phyloP scores from a whole-genome alignment of 53 echinoderm and acorn worm genomes.

The Patiria pectinifera region DNA sequence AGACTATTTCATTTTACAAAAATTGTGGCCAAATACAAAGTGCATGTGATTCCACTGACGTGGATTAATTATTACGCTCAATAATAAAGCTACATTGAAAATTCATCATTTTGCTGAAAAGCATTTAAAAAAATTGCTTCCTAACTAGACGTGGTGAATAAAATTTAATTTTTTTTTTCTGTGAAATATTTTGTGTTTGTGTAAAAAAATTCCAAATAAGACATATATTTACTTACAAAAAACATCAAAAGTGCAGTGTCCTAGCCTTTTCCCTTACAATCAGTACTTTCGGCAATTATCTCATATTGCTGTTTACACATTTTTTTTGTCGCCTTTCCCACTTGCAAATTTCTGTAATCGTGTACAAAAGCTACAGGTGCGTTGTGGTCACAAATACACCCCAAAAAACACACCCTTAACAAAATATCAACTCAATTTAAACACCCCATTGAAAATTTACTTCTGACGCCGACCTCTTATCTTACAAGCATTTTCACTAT shows the following conservation, averaged over 20 bases:
- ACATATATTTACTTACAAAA: background rate
- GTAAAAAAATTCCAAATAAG: background rate
- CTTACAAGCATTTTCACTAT: slow-evolving; percentile 15
- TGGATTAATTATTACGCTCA: background rate
- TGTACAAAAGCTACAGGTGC: slow-evolving; percentile 10
- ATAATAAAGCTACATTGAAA: background rate
- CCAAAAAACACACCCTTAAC: background rate
- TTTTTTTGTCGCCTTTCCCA: background rate
- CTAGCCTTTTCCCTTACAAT: background rate
- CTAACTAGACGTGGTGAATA: background rate
- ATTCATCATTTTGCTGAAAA: background rate
- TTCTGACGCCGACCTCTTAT: background rate
- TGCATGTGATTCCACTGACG: background rate
- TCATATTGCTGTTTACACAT: slow-evolving; percentile 6
- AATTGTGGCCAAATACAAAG: background rate
- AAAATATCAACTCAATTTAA: background rate
- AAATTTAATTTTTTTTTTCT: background rate
- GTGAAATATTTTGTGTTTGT: background rate
- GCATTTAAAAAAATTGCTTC: background rate
- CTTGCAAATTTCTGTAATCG: background rate
- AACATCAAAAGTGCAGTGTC: slow-evolving; percentile 41
- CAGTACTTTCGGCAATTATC: slow-evolving; percentile 8
- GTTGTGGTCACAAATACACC: background rate
- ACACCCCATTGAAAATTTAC: background rate
- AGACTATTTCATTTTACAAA: slow-evolving; percentile 28